These are phyloP conservation scores for Antitype chi DNA, from an alignment of 2,888 invertebrate genomes.

Conservation along the genomic window DNA sequence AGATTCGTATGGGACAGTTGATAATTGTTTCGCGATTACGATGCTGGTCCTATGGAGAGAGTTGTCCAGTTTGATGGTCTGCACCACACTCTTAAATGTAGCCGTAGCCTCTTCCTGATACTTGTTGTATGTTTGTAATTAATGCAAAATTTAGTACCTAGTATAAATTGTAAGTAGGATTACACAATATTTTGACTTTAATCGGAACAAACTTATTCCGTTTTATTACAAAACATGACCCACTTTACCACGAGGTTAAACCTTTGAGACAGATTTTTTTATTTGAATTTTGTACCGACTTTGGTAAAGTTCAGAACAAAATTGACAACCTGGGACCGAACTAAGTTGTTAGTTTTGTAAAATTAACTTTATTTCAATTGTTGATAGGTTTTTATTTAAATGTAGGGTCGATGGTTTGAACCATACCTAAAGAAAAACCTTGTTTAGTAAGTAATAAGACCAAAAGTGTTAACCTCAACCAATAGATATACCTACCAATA, in stretches of 20 bases:
- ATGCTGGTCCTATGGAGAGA: neutral
- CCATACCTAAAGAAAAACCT: neutral
- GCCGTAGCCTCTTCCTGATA: neutral
- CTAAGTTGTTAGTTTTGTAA: neutral
- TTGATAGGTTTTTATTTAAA: neutral
- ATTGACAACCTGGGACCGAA: neutral
- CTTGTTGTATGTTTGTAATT: neutral
- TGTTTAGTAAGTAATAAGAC: neutral
- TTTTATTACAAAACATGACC: neutral
- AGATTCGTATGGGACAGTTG: too few species aligned
- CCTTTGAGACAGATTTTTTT: neutral
- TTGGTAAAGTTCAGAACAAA: neutral
- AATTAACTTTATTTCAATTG: too few species aligned
- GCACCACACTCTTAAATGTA: neutral
- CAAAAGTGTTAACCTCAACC: neutral
- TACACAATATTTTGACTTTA: neutral
- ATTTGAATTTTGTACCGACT: neutral
- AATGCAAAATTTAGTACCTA: neutral
- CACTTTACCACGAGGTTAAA: neutral
- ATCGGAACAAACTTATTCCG: neutral
- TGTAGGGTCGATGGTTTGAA: neutral
- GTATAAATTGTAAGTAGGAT: neutral
- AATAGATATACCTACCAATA: constrained; percentile 35
- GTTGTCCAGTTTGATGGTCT: neutral
- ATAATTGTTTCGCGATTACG: neutral